Base-by-base conservation (phyloP, 2,888 invertebrate genomes). In the Athalia circularis region DNA sequence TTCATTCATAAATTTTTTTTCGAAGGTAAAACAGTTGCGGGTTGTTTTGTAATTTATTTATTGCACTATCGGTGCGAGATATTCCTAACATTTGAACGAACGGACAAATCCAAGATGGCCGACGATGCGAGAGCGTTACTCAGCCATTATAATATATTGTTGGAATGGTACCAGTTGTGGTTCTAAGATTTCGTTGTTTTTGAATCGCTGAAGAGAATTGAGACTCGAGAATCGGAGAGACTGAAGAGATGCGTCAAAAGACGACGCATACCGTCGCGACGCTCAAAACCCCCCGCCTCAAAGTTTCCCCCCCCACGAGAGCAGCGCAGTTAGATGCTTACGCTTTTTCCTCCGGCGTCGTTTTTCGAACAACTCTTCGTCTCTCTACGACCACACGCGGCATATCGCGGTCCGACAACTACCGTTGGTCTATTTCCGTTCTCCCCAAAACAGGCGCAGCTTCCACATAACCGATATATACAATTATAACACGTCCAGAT, bases 361-460 rank as follows among this genome's bases (percentile, higher is more conserved):
- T 29, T 29, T 68, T 68, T 50, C 50, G 52, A 68, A 11, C 68
- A 45, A 57, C 29, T 29, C 29, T 52, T 70, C 54, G 52, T 45
- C 29, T 61, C 48, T 82, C 83, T 83, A 77, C 75, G 80, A 77
- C 75, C 79, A 78, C 81, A 81, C 81, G 81, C 81, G 82, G 77
- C 8, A 29, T 43, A 68, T 11, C 5, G 15, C n/a, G 54, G 74
- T 76, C 79, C 65, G 79, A 29, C 29, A 29, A 82, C 80, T 81
- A 82, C 80, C 80, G 82, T 78, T 80, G 80, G 81, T 88, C 88
- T 89, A 90, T 89, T 90, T 90, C 85, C 86, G 88, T 88, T 89
- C 87, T 85, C 84, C 83, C 81, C 84, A 83, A 88, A 89, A 87
- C 81, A 81, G 80, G 80, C 84, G 80, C 81, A 80, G 72, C 29